Base-by-base conservation (phyloP, 2,113 vertebrate genomes). In the Otocyon megalotis region DNA sequence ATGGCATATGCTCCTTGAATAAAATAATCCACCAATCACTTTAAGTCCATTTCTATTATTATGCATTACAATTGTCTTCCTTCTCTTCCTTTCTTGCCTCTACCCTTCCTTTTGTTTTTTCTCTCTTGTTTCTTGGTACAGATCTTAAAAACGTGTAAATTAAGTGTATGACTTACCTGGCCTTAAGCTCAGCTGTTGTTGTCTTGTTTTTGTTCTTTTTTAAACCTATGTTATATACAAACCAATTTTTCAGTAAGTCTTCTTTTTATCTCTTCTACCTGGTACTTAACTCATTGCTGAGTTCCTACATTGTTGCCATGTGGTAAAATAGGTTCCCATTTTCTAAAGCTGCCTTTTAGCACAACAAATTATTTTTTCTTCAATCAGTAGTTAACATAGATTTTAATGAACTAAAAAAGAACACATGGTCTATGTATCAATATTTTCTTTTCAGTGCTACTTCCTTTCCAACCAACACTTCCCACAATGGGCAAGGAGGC, bases 371-470 rank as follows among this genome's bases (percentile, higher is more conserved):
- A 92, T 56, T 71, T 90, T 88, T 84, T 85, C 28, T 84, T 56
- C 9, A 35, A 72, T 86, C 35, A 48, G 30, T 35, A 81, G 8
- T 80, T 90, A 90, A 72, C 11, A 11, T 26, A 86, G 11, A 79
- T 92, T 37, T 90, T 37, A 84, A 95, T 76, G 50, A 90, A 84
- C 58, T 56, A 24, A n/a, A 87, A 56, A 76, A 69, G 35, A 93
- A 86, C 87, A 63, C 60, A 48, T 35, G 43, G 26, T 48, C 80
- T 95, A 62, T 50, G 1, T 7, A 74, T 62, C 28, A 65, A 35
- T 80, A 8, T 80, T 77, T 76, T 89, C 90, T 43, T 11, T 67
- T 67, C 19, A 48, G 2, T 48, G 22, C 2, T 37, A 3, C 32
- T 60, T 69, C 26, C 69, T 32, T 88, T 72, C 54, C 74, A 14